Conservation (phyloP, 2,113 vertebrate genomes). For the Eudyptes chrysolophus region DNA sequence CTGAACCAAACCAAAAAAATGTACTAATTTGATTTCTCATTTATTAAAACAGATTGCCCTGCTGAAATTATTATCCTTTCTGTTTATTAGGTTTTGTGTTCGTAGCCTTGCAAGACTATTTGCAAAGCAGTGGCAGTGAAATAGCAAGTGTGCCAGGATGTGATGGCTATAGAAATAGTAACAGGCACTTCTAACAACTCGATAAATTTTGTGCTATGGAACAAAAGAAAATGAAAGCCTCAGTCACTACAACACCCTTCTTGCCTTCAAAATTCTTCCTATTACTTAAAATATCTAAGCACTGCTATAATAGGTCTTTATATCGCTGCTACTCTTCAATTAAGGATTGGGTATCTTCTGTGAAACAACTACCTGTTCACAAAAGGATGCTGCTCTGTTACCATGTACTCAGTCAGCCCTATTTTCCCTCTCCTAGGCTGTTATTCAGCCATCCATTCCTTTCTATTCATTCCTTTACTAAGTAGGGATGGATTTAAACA, state of each 20-base stretch:
- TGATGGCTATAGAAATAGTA: background rate
- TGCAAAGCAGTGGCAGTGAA: background rate
- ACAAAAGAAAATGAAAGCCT: background rate
- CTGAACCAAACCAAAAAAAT: background rate
- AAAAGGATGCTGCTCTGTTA: background rate
- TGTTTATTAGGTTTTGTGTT: background rate
- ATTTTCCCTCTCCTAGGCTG: background rate
- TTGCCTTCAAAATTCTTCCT: background rate
- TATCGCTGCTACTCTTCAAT: background rate
- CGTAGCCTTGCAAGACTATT: background rate
- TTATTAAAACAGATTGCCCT: background rate
- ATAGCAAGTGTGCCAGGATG: background rate
- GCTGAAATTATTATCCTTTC: background rate
- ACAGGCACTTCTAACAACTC: background rate
- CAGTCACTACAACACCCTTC: background rate
- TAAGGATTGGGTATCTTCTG: background rate
- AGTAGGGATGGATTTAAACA: conserved; percentile 45
- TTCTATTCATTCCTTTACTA: conserved; percentile 51
- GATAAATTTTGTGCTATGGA: background rate
- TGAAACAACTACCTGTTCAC: background rate
- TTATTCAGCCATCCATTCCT: background rate
- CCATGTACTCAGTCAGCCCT: background rate
- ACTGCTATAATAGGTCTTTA: background rate
- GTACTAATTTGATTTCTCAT: background rate
- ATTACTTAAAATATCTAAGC: background rate